phyloP scores from a whole-genome alignment of 2,888 invertebrate species.

The Andrena trimmerana region DNA sequence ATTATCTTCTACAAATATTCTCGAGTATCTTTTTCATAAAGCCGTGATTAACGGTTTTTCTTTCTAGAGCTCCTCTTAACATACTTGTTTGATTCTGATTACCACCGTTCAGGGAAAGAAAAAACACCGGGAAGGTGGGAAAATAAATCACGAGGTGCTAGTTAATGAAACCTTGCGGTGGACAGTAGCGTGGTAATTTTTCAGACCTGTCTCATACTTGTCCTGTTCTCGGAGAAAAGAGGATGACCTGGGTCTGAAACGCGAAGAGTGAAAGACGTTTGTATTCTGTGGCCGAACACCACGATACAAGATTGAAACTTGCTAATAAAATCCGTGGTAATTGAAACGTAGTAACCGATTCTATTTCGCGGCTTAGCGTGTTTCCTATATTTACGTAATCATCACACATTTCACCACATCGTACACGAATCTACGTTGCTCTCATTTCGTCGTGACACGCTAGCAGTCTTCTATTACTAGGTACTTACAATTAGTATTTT shows the following conservation, averaged over 20 bases:
- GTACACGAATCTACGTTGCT: neutral
- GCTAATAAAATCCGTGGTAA: constrained; percentile 1
- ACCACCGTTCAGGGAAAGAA: neutral
- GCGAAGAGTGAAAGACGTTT: constrained; percentile 54
- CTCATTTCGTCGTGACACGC: neutral
- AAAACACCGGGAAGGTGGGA: constrained; percentile 57
- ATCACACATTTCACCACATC: neutral
- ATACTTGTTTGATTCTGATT: constrained; percentile 36
- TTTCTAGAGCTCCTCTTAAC: neutral
- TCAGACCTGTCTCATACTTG: constrained; percentile 78
- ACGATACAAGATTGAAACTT: constrained; percentile 8
- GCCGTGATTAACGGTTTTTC: neutral
- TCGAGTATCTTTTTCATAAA: neutral
- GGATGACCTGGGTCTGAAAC: constrained; percentile 43
- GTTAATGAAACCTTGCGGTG: constrained; percentile 78
- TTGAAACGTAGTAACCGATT: neutral
- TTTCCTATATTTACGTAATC: neutral
- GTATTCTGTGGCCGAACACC: constrained; percentile 16
- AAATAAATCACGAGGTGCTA: constrained; percentile 79
- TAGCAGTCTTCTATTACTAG: neutral
- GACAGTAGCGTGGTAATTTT: constrained; percentile 73
- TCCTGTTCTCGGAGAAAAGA: constrained; percentile 50
- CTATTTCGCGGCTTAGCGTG: neutral
- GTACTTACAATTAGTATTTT: neutral
- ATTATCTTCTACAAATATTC: constrained; percentile 10